A percentile compares a stretch with the other conserved stretches of the same genome.
phyloP scores from a whole-genome alignment of 2,113 vertebrate species.

The Polyodon spathula region DNA sequence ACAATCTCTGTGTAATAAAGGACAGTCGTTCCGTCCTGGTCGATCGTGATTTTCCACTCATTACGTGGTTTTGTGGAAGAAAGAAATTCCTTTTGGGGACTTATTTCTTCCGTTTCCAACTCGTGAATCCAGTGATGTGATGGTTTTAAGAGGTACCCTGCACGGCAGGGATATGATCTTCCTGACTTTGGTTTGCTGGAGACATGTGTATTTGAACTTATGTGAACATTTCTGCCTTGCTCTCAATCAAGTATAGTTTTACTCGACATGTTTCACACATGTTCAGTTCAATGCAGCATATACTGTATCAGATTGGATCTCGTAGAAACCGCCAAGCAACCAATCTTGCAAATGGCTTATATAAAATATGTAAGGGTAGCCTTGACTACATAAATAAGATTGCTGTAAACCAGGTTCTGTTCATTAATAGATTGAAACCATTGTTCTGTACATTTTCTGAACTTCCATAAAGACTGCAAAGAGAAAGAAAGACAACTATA shows the following conservation, averaged over 20 bases:
- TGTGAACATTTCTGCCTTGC: conserved; percentile 29
- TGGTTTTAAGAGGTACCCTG: conserved; percentile 69
- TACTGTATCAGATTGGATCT: conserved; percentile 48
- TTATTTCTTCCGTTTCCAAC: too few relatives aligned
- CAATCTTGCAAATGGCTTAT: conserved; percentile 63
- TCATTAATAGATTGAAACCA: conserved; percentile 63
- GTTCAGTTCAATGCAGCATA: conserved; percentile 65
- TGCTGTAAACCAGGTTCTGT: conserved; percentile 65
- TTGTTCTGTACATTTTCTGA: conserved; percentile 50
- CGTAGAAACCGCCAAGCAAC: conserved; percentile 60
- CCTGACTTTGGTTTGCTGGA: conserved; percentile 82
- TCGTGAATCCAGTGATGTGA: conserved; percentile 20
- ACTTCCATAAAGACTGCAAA: conserved; percentile 62
- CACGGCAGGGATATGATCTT: conserved; percentile 86
- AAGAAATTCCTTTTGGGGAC: too few relatives aligned
- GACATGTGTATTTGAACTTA: conserved; percentile 42
- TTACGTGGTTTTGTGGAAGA: too few relatives aligned
- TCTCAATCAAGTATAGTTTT: conserved; percentile 25
- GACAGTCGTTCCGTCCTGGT: too few relatives aligned
- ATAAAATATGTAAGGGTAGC: conserved; percentile 54
- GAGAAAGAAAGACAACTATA: conserved; percentile 10
- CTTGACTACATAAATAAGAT: conserved; percentile 47
- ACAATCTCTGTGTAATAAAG: conserved; percentile 7
- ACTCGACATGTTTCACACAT: conserved; percentile 44
- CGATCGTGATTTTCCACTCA: too few relatives aligned